Percentiles rank a stretch among this genome's conserved stretches.
Conservation (phyloP, 2,888 invertebrate genomes). For the Ceraclea dissimilis region DNA sequence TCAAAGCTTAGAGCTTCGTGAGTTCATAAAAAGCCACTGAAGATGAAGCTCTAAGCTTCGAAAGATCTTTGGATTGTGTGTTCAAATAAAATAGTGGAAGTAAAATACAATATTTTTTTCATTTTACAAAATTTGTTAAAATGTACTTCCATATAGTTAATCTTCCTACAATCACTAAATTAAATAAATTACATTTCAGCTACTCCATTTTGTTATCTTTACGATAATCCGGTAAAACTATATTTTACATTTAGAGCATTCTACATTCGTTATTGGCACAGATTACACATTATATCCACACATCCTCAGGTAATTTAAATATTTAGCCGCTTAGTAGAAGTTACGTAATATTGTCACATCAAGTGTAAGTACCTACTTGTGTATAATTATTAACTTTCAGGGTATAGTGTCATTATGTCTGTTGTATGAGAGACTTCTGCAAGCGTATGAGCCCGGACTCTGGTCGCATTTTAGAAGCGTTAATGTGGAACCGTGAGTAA, state of each 20-base stretch:
- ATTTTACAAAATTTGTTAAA: no score
- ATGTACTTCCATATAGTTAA: no score
- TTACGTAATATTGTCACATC: no score
- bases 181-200: no score
- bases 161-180: no score
- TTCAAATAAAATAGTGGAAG: no score
- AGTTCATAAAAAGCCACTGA: no score
- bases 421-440: constrained; percentile 80
- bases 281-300: constrained; percentile 85
- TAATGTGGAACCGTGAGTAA: constrained; percentile 83
- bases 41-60: no score
- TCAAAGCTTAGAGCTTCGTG: no score
- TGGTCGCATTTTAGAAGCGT: constrained; percentile 88
- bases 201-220: constrained; percentile 90
- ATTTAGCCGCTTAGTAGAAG: background rate
- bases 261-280: constrained; percentile 86
- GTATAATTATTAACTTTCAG: constrained; percentile 34
- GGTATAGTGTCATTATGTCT: constrained; percentile 86
- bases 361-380: no score
- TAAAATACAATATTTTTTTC: no score
- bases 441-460: constrained; percentile 82
- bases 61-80: no score
- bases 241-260: constrained; percentile 89
- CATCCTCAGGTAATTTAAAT: constrained; percentile 78
- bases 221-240: constrained; percentile 77